Conservation (phyloP, 1,140 invertebrate species). For the Polypedilum vanderplanki region DNA sequence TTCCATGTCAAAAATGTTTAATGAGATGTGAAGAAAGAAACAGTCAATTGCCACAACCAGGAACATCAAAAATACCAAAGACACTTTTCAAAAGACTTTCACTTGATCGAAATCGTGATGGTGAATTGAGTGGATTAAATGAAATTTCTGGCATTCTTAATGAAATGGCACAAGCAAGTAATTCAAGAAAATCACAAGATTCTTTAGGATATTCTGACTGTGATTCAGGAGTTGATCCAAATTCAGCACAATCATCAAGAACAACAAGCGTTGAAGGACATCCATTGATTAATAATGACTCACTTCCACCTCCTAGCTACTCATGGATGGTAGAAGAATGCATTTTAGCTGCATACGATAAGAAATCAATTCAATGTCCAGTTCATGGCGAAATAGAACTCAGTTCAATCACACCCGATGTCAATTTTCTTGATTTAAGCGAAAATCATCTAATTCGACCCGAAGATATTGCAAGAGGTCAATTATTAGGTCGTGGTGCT, state of each 20-base stretch:
- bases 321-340: slow-evolving; percentile 92
- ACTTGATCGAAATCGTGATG: slow-evolving; percentile 20
- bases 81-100: neutral
- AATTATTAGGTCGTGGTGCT: slow-evolving; percentile 85
- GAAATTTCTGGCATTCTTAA: slow-evolving; percentile 32
- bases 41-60: slow-evolving; percentile 27
- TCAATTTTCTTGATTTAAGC: slow-evolving; percentile 81
- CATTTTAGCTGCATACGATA: slow-evolving; percentile 72
- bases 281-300: slow-evolving; percentile 45
- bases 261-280: slow-evolving; percentile 76
- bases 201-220: slow-evolving; percentile 47
- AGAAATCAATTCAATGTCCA: slow-evolving; percentile 54
- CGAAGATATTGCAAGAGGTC: slow-evolving; percentile 69
- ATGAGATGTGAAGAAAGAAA: slow-evolving; percentile 41
- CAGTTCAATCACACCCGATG: slow-evolving; percentile 65
- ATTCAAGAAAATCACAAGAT: slow-evolving; percentile 33
- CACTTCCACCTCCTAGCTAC: slow-evolving; percentile 44
- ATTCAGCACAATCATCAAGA: slow-evolving; percentile 57
- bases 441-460: slow-evolving; percentile 69
- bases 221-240: slow-evolving; percentile 53
- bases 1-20: slow-evolving; percentile 86
- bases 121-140: slow-evolving; percentile 35
- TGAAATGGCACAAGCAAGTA: slow-evolving; percentile 16
- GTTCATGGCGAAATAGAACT: slow-evolving; percentile 55
- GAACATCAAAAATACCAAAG: neutral